Evolutionary conservation across 2,797 vertebrate genomes (phyloP), one percentile per base, ranked within the genome.

Genomic region (Sebastes alutus): DNA sequence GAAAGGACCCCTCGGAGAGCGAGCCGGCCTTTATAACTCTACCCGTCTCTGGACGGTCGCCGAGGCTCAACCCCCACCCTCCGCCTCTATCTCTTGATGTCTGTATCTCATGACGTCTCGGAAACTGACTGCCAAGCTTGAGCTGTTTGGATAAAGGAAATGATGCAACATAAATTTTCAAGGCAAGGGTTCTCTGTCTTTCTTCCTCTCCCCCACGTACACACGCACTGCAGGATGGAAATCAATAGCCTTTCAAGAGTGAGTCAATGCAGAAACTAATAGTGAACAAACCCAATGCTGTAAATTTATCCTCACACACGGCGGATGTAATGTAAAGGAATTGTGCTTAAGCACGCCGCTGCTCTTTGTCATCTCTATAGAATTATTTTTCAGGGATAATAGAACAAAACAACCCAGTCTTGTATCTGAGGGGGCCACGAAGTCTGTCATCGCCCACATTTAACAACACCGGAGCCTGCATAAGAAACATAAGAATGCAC

Each of bases 211-310:
- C 30, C 33, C 25, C 70, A 27, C 65, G 49, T 80, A 77, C n/a
- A 71, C 58, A 65, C 65, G 12, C 65, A 27, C 76, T 18, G 65
- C 80, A 27, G 83, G 85, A 84, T 87, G 70, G 73, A 93, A 94
- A 93, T 95, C 92, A 88, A 93, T 94, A 92, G 72, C 73, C 81
- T 91, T 89, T 92, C 86, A 92, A 93, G 77, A 90, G 86, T 66
- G 81, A 93, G 88, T 93, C 93, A 93, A 93, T 93, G 85, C 88
- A 91, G 86, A 85, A 82, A 89, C 87, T 88, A 92, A 92, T 93
- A 90, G 92, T 87, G 72, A 88, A 91, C 76, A 90, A 88, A 91
- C 73, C 82, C 79, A 62, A 22, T 72, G 77, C 84, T 78, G 84
- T 89, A 87, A 87, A 92, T 76, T 80, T 75, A 85, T 63, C 64